phyloP scores from a whole-genome alignment of 1,140 invertebrate genomes.

The Leucophenga varia region DNA sequence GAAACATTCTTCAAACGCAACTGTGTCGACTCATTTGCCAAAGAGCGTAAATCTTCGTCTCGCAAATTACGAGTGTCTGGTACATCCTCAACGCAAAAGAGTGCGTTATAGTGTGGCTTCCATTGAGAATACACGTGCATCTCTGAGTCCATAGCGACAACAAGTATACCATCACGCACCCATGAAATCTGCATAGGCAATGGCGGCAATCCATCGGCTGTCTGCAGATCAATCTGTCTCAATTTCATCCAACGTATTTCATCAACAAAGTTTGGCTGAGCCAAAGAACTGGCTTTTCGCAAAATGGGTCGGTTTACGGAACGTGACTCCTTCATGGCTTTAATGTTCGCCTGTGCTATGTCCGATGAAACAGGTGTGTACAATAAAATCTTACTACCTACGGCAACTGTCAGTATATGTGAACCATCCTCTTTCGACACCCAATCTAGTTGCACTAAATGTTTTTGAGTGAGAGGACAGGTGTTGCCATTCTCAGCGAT shows the following conservation, averaged over 20 bases:
- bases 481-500: slow-evolving; percentile 91
- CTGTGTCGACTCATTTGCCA: slow-evolving; percentile 72
- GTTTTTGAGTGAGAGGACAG: slow-evolving; percentile 83
- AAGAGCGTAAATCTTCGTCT: slow-evolving; percentile 75
- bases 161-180: slow-evolving; percentile 95
- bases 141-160: slow-evolving; percentile 99
- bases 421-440: slow-evolving; percentile 98
- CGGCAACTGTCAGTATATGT: slow-evolving; percentile 94
- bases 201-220: slow-evolving; percentile 93
- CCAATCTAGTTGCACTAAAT: slow-evolving; percentile 95
- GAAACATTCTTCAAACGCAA: slow-evolving; percentile 69
- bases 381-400: slow-evolving; percentile 87
- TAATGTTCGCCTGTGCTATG: slow-evolving; percentile 86
- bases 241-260: slow-evolving; percentile 96
- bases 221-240: slow-evolving; percentile 85
- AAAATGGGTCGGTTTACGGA: slow-evolving; percentile 78
- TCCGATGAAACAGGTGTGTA: slow-evolving; percentile 86
- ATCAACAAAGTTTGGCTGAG: slow-evolving; percentile 79
- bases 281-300: slow-evolving; percentile 82
- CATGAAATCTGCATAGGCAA: slow-evolving; percentile 98
- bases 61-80: slow-evolving; percentile 72
- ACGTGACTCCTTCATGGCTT: slow-evolving; percentile 80
- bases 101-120: slow-evolving; percentile 65
- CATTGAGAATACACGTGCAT: slow-evolving; percentile 99
- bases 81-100: slow-evolving; percentile 41